Evolutionary conservation across 2,888 invertebrate genomes (phyloP), one percentile per base, ranked within the genome.

Genomic region (Drosophila helvetica): DNA sequence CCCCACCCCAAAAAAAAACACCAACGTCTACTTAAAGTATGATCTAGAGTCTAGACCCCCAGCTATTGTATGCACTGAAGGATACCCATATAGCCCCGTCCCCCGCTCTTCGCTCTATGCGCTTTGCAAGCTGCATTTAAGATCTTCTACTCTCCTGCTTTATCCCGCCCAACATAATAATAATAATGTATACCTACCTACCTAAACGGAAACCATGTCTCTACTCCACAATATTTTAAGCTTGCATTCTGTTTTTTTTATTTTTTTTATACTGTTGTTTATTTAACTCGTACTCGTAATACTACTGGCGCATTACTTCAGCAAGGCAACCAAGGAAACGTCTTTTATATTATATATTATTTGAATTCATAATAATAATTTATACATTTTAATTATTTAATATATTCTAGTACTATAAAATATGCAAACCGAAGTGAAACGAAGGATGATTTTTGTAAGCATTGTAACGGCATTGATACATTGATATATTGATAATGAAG

Each of bases 211-310:
- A 50, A 38, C 15, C 55, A 60, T 56, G 43, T 57, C 54, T 58
- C 55, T 47, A 15, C 52, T 65, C 43, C 60, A 51, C 57, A 69
- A 61, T 70, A 57, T 25, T 66, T 67, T 86, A 80, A 75, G 84
- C 72, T 65, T 62, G 64, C 60, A 15, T n/a, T n/a, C 38, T 22
- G 22, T 22, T 38, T 38, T 15, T 54, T 60, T 80, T 63, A 79
- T 87, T 86, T 60, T 80, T 63, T 82, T 87, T 86, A 83, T 74
- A 82, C 74, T 81, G 79, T 86, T 86, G 76, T 71, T 82, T 75
- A 75, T 86, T 80, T 86, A 53, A 68, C 33, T 59, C 54, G 62
- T 75, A 80, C 19, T 66, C 57, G 50, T 53, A 55, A 42, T 38
- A 75, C 55, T 58, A 33, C 58, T 58, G 78, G 78, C 72, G 80